These are phyloP conservation scores for Circaetus cinerascens DNA, from an alignment of 2,113 vertebrate genomes.

Conservation along the genomic window DNA sequence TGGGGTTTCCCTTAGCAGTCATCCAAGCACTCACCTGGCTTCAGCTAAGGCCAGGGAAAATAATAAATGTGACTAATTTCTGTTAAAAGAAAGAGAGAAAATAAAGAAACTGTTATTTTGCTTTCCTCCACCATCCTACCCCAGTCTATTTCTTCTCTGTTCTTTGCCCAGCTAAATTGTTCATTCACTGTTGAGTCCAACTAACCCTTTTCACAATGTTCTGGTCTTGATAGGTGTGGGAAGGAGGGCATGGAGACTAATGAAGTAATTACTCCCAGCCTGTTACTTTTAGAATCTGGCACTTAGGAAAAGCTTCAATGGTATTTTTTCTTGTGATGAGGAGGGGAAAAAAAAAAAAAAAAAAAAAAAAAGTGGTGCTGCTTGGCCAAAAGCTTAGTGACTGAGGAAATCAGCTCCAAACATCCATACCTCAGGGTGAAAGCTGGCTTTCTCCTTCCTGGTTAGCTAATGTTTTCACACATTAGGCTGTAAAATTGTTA, in stretches of 20 bases:
- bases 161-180: neutral
- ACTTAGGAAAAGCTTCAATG: neutral
- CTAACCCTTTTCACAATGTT: neutral
- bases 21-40: neutral
- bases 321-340: neutral
- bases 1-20: neutral
- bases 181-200: neutral
- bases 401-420: neutral
- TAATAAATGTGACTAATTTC: neutral
- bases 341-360: too few species aligned
- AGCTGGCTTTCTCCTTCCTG: neutral
- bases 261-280: neutral
- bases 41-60: neutral
- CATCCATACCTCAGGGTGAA: neutral
- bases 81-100: neutral
- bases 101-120: neutral
- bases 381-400: neutral
- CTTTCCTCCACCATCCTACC: neutral
- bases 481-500: neutral
- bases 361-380: neutral
- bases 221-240: neutral
- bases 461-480: slow-evolving; percentile 28
- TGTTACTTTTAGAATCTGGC: neutral
- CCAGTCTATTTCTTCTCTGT: neutral
- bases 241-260: neutral